Evolutionary conservation across 2,113 vertebrate species (phyloP), one percentile per base, ranked within the genome.

Genomic region (Calidris pygmaea): DNA sequence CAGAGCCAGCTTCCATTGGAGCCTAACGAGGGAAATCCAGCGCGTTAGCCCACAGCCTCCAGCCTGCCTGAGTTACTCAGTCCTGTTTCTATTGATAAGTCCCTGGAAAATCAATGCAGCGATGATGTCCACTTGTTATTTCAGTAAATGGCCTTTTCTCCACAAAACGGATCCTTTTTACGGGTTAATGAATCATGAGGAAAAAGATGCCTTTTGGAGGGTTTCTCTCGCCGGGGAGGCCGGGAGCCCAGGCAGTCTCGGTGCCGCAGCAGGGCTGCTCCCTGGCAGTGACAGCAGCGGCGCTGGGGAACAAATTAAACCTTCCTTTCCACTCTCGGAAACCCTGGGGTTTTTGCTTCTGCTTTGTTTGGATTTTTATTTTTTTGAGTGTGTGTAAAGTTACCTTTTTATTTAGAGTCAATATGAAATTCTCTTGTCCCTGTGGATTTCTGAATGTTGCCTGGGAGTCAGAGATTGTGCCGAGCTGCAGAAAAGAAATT

Each of bases 401-500:
- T 71, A 39, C 29, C 41, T 85, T 91, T 80, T 78, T 74, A 82
- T 87, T 91, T 82, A 93, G 82, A 96, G 74, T 59, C 90, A 45
- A 45, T 47, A 87, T 24, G 60, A 94, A 77, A 95, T 71, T 67
- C 56, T 76, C 37, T 37, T 8, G 3, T 78, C 95, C 77, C 73
- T 10, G 41, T 2, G 27, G 74, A 53, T 59, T 41, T 67, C 56
- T n/a, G 32, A 29, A 32, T 14, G 70, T 56, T 78, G 87, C 6
- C 90, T 81, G 84, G 83, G 79, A 89, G 75, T 3, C 6, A 4
- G 68, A 60, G 89, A 85, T 30, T 70, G 63, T 39, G 67, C 62
- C 0, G 7, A 91, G 85, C 47, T 66, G 37, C 92, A 78, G 92
- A 81, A 19, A 32, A 85, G 65, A 76, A 81, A 89, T 89, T 48